Conservation (phyloP, 1,140 invertebrate genomes). For the Lepidurus couesii region DNA sequence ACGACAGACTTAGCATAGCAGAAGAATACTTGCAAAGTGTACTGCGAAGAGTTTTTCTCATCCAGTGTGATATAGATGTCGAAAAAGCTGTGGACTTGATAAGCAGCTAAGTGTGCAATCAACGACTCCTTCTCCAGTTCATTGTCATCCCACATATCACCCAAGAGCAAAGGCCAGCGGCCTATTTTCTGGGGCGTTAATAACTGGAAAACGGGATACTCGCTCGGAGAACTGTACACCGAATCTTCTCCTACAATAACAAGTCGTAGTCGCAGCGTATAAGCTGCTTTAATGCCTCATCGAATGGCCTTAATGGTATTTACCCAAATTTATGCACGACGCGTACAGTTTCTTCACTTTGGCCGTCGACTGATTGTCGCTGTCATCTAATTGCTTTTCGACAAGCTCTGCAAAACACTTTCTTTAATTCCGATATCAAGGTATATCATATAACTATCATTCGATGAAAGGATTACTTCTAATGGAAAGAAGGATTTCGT, state of each 20-base stretch:
- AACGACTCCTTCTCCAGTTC: constrained; percentile 46
- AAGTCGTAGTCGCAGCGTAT: neutral
- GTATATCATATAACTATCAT: constrained; percentile 30
- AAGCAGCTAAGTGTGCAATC: constrained; percentile 47
- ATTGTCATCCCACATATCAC: constrained; percentile 41
- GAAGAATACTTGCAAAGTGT: constrained; percentile 46
- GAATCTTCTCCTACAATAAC: constrained; percentile 22
- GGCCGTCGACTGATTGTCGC: constrained; percentile 44
- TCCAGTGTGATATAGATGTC: constrained; percentile 50
- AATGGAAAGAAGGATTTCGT: constrained; percentile 46
- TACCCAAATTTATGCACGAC: constrained; percentile 53
- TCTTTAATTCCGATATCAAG: constrained; percentile 33
- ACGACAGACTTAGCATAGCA: neutral
- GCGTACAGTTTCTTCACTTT: constrained; percentile 50
- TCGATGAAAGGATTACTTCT: constrained; percentile 43
- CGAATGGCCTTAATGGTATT: constrained; percentile 36
- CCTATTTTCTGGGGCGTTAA: constrained; percentile 45
- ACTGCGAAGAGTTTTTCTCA: constrained; percentile 50
- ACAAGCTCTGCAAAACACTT: constrained; percentile 41
- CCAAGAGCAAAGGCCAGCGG: constrained; percentile 49
- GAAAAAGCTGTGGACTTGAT: constrained; percentile 52
- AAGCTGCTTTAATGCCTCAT: neutral
- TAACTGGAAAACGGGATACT: constrained; percentile 45
- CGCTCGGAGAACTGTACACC: constrained; percentile 35
- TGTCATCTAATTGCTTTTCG: constrained; percentile 37